Base-by-base conservation (phyloP, 2,797 vertebrate species). In the Lepus oiostolus region DNA sequence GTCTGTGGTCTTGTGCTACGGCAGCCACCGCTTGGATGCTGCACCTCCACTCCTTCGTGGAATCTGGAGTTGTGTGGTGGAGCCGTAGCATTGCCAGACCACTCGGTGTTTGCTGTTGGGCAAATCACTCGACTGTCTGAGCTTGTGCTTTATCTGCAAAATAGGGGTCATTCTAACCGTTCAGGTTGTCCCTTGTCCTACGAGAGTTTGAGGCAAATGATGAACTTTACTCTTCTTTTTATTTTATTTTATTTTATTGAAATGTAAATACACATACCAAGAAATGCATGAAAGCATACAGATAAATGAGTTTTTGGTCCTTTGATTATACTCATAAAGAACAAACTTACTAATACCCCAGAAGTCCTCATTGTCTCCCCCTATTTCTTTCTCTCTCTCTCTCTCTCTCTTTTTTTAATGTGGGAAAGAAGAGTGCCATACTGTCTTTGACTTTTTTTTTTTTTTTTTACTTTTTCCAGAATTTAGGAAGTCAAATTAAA, bases 391-490 rank as follows among this genome's bases (percentile, higher is more conserved):
- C 54, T 19, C 54, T 19, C 6, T 19, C 32, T 32, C 32, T 32
- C 32, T 35, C 35, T 35, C 35, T 35, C 35, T 35, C 35, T 58
- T 16, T 16, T 58, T 58, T 58, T 16, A 58, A 58, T 58, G 17
- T 58, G 54, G 54, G 54, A 58, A 58, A 19, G 54, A 58, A 58
- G 54, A 58, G 17, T 16, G 19, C 54, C 19, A 7, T 11, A 13
- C 42, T 74, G 6, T 26, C 93, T 92, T 87, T 90, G 19, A 79
- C 47, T 28, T 22, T 83, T 74, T 85, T 72, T 71, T 91, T 42
- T 72, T 38, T 26, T 54, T 90, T 84, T 90, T 85, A 19, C 35
- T 17, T 38, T 77, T 77, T 83, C 42, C n/a, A 86, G 84, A 89
- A 94, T 50, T 82, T 70, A 60, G 30, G 16, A 80, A 85, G 22